phyloP scores from a whole-genome alignment of 2,888 invertebrate genomes.

The Coremacera marginata region DNA sequence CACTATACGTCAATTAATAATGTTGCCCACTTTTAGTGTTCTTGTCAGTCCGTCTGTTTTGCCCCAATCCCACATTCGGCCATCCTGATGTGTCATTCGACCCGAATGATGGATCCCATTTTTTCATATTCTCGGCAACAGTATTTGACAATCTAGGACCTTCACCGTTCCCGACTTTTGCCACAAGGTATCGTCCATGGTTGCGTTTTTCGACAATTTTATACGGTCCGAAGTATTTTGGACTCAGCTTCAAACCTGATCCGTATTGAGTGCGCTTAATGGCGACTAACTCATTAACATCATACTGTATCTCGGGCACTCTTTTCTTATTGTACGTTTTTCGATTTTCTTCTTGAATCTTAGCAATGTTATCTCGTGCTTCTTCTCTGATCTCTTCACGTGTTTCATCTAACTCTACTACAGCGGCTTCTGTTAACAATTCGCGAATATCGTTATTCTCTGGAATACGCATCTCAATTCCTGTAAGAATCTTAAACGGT shows the following conservation, averaged over 20 bases:
- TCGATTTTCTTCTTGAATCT: background rate
- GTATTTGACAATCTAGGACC: constrained; percentile 35
- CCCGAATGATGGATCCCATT: no score
- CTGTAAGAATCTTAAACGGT: constrained; percentile 37
- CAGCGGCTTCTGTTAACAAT: background rate
- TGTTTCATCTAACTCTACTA: background rate
- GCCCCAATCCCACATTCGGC: constrained; percentile 10
- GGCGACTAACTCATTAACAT: constrained; percentile 41
- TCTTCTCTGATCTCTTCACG: background rate
- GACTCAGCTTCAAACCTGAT: constrained; percentile 38
- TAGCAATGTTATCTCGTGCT: no score
- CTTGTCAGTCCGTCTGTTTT: background rate
- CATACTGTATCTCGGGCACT: background rate
- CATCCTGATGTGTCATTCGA: constrained; percentile 2
- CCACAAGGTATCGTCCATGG: constrained; percentile 42
- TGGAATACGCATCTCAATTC: constrained; percentile 35
- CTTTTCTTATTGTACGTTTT: background rate
- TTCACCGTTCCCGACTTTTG: constrained; percentile 42
- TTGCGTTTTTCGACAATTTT: constrained; percentile 25
- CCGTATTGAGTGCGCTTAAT: constrained; percentile 47
- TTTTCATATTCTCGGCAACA: constrained; percentile 41
- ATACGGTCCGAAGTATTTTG: constrained; percentile 45
- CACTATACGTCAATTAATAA: no score
- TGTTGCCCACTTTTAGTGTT: no score
- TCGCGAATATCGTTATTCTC: constrained; percentile 20